Conservation (phyloP, 2,888 invertebrate species). For the Athalia rosae region DNA sequence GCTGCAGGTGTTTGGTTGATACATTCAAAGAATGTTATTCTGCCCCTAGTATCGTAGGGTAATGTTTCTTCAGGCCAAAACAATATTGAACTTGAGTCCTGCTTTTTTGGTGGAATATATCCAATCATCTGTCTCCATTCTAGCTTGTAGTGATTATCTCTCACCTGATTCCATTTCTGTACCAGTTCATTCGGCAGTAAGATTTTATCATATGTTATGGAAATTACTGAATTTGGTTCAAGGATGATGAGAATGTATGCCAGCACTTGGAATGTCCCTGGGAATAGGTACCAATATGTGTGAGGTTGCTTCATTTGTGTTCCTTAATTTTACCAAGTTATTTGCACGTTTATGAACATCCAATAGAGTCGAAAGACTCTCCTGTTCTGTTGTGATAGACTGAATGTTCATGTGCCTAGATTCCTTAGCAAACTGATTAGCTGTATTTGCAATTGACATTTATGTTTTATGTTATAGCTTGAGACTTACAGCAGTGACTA, state of each 20-base stretch:
- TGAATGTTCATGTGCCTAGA: constrained; percentile 1
- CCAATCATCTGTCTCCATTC: constrained; percentile 8
- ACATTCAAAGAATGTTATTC: constrained; percentile 30
- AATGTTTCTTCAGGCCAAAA: neutral
- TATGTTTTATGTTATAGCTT: neutral
- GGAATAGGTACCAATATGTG: constrained; percentile 2
- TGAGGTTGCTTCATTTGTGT: neutral
- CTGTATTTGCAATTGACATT: neutral
- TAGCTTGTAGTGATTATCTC: constrained; percentile 19
- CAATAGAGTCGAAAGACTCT: neutral
- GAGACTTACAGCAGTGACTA: neutral
- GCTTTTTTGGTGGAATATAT: neutral
- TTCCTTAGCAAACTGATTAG: neutral
- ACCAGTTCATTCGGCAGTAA: constrained; percentile 1
- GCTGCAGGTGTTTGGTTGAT: constrained; percentile 21
- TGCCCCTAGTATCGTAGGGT: neutral
- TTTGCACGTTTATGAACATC: neutral
- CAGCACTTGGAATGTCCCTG: neutral
- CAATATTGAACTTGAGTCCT: neutral
- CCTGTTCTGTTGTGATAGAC: constrained; percentile 3
- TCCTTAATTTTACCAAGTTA: neutral
- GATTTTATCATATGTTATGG: neutral
- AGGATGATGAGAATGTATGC: constrained; percentile 3
- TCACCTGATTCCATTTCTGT: neutral
- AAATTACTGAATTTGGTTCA: neutral